Evolutionary conservation across 1,140 invertebrate genomes (phyloP).

Genomic region (Zaprionus camerounensis): DNA sequence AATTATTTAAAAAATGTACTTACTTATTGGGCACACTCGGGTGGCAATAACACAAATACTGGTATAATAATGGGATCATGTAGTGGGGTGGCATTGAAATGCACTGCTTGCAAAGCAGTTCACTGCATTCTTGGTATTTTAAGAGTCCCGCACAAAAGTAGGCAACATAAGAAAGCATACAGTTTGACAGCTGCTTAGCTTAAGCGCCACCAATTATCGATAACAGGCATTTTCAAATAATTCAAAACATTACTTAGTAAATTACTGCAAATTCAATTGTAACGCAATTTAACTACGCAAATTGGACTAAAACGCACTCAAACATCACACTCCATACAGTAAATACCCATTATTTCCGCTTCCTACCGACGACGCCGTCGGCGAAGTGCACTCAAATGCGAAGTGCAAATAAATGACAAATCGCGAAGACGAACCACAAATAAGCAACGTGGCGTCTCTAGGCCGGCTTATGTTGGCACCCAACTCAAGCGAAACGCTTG

Average conservation of each 20-base stretch:
- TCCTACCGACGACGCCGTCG: conserved; percentile 37
- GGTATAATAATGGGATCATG: too few relatives aligned
- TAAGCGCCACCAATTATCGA: conserved; percentile 20
- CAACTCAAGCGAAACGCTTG: conserved; percentile 64
- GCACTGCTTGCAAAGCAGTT: too few relatives aligned
- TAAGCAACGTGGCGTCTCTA: conserved; percentile 23
- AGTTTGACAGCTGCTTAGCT: conserved; percentile 17
- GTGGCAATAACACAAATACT: too few relatives aligned
- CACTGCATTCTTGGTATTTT: background rate
- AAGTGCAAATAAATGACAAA: conserved; percentile 80
- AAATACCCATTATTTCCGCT: conserved; percentile 69
- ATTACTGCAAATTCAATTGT: conserved; percentile 24
- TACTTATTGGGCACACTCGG: background rate
- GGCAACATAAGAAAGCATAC: background rate
- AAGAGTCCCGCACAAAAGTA: conserved; percentile 20
- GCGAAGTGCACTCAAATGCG: conserved; percentile 51
- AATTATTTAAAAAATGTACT: background rate
- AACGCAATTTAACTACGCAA: conserved; percentile 21
- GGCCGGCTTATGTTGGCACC: conserved; percentile 23
- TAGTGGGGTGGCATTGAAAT: too few relatives aligned
- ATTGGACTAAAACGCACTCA: conserved; percentile 48
- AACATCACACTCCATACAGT: conserved; percentile 47
- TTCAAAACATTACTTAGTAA: background rate
- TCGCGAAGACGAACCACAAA: conserved; percentile 30
- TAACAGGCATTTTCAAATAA: conserved; percentile 22